Evolutionary conservation across 2,888 invertebrate species (phyloP).

Genomic region (Pseudolycoriella hygida): DNA sequence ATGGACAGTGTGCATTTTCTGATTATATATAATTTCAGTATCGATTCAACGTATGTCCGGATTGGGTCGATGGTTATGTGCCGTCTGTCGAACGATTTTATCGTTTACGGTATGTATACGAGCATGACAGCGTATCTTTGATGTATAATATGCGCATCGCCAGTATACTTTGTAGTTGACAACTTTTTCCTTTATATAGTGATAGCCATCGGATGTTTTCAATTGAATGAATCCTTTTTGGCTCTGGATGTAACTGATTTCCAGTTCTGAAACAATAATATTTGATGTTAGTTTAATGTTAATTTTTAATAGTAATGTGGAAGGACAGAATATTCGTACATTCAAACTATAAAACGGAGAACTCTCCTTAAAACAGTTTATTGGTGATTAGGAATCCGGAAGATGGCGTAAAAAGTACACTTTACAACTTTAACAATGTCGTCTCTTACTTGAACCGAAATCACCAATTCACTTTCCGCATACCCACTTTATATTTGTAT

Average conservation of each 20-base stretch:
- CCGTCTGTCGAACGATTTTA: constrained; percentile 18
- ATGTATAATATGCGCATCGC: constrained; percentile 27
- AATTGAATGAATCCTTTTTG: constrained; percentile 25
- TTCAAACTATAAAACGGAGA: no score
- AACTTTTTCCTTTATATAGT: constrained; percentile 24
- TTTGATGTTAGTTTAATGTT: neutral
- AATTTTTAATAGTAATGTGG: neutral
- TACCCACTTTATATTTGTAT: no score
- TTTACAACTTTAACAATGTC: no score
- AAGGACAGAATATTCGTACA: no score
- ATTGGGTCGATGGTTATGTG: constrained; percentile 20
- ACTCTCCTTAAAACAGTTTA: no score
- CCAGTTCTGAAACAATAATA: neutral
- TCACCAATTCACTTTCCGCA: no score
- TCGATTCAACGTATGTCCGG: no score
- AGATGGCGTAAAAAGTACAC: no score
- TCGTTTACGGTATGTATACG: constrained; percentile 22
- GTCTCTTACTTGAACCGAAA: no score
- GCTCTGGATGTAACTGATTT: constrained; percentile 12
- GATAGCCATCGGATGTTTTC: constrained; percentile 17
- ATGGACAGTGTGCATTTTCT: no score
- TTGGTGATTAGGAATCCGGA: no score
- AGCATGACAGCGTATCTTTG: constrained; percentile 20
- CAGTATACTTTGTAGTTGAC: constrained; percentile 25
- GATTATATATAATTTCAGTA: no score